These are phyloP conservation scores for Python bivittatus DNA, from an alignment of 2,113 vertebrate species.

Conservation along the genomic window DNA sequence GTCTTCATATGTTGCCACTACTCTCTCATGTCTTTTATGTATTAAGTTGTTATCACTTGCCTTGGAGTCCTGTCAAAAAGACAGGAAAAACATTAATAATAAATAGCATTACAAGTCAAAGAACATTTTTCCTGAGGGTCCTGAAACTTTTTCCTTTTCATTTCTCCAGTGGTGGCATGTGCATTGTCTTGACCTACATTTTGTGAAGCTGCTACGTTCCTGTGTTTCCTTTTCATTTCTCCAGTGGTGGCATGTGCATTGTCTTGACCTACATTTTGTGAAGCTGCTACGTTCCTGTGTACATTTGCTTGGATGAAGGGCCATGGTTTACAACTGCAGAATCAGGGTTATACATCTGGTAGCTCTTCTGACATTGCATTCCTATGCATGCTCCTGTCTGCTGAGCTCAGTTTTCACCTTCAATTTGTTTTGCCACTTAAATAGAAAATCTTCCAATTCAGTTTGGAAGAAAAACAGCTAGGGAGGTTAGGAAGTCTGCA, in stretches of 20 bases:
- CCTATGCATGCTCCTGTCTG: not conserved
- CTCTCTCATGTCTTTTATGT: not conserved
- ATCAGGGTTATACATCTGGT: not conserved
- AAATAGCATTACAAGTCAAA: not conserved
- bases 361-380: not conserved
- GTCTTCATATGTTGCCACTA: not conserved
- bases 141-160: not conserved
- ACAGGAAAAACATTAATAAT: not conserved
- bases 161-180: not conserved
- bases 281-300: not conserved
- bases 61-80: not conserved
- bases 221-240: not conserved
- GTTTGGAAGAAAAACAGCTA: not conserved
- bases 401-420: not conserved
- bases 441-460: not conserved
- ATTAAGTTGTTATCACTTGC: not conserved
- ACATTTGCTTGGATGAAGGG: not conserved
- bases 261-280: not conserved
- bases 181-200: not conserved
- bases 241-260: not conserved
- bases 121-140: not conserved
- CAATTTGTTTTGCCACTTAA: not conserved
- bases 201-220: not conserved
- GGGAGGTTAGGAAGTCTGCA: not conserved
- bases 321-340: not conserved